Base-by-base conservation (phyloP, 2,113 vertebrate genomes). In the Ptilonorhynchus violaceus region DNA sequence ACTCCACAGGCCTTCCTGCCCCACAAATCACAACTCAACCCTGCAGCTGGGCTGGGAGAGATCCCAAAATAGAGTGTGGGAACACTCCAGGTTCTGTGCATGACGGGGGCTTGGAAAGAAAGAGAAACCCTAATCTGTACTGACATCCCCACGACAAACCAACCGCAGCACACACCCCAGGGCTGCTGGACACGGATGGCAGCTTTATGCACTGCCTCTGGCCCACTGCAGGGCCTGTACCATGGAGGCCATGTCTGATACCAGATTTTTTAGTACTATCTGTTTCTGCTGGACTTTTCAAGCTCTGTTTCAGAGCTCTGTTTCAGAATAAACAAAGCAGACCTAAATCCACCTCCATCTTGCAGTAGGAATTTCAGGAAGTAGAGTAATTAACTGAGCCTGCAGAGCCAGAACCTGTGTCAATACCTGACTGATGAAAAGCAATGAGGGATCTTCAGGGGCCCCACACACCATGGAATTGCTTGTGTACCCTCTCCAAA, bases 1-100 rank as follows among this genome's bases (percentile, higher is more conserved):
- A 55, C 82, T 77, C 88, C 93, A 88, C 64, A 59, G 92, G 82
- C 91, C 74, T 78, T 24, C 7, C 83, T 58, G 84, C 89, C 93
- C 93, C 87, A 81, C 96, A 93, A 88, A 92, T 88, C 79, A 88
- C 86, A 83, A 53, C 79, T 88, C 88, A 91, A 30, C 41, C 62
- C 75, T 49, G 82, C 85, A 82, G 75, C 85, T 64, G 39, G 78
- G n/a, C 85, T 31, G 66, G 31, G 58, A 81, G 78, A 59, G 0
- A n/a, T 20, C 90, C 16, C 83, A 88, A 90, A 95, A 93, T 83
- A 84, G 70, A 88, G 55, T 22, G 35, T 47, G 85, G 82, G 79
- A 88, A 74, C 42, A 19, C 83, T 85, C 88, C 50, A 5, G 19
- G 63, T 7, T 44, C 58, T 69, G 67, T 53, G 79, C 85, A 11